Evolutionary conservation across 2,888 invertebrate genomes (phyloP).

Genomic region (Dorcus hopei): DNA sequence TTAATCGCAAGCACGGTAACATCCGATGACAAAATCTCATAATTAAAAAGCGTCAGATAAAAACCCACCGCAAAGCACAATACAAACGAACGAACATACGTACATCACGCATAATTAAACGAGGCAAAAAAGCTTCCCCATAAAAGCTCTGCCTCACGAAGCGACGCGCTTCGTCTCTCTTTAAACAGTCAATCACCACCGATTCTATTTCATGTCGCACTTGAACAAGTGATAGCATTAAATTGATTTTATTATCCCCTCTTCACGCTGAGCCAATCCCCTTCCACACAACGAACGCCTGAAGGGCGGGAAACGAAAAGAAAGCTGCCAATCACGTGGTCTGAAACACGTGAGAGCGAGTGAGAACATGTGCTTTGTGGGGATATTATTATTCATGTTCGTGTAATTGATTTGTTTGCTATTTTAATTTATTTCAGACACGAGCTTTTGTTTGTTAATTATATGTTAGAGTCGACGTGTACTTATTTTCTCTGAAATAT

Average conservation of each 20-base stretch:
- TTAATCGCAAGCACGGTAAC: too few relatives aligned
- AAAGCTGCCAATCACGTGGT: conserved; percentile 45
- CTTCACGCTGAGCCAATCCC: conserved; percentile 40
- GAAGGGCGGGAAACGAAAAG: conserved; percentile 44
- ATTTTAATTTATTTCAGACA: conserved; percentile 40
- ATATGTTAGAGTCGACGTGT: conserved; percentile 3
- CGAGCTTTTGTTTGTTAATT: conserved; percentile 22
- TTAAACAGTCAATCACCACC: conserved; percentile 7
- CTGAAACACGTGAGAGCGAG: conserved; percentile 7
- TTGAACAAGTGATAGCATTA: conserved; percentile 44
- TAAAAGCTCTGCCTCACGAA: too few relatives aligned
- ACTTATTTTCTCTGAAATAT: too few relatives aligned
- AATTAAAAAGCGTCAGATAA: too few relatives aligned
- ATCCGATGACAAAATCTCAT: too few relatives aligned
- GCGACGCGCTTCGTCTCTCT: background rate
- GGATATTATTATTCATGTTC: conserved; percentile 35
- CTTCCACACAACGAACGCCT: conserved; percentile 40
- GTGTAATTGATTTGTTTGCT: conserved; percentile 44
- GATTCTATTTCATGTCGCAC: conserved; percentile 17
- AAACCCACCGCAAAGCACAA: too few relatives aligned
- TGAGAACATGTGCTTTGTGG: conserved; percentile 1
- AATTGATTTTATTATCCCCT: conserved; percentile 52
- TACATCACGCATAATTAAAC: conserved; percentile 19
- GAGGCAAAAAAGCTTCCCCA: conserved; percentile 13
- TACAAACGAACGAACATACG: conserved; percentile 11